Conservation (phyloP, 2,888 invertebrate genomes). For the Caradrina clavipalpis region DNA sequence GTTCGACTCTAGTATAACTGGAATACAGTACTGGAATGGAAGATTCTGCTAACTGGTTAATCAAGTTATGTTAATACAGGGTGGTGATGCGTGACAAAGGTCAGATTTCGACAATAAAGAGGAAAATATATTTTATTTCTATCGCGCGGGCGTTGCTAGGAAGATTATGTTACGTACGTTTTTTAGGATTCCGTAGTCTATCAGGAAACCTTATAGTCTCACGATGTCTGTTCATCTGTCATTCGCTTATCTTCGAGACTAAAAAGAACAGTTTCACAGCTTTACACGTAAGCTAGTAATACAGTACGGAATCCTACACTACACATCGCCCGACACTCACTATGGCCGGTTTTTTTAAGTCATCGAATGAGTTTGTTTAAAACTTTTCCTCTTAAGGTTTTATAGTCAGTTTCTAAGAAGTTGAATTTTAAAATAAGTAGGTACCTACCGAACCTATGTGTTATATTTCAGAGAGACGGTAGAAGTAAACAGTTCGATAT, state of each 20-base stretch:
- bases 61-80: constrained; percentile 71
- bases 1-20: constrained; percentile 43
- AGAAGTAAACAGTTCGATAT: not conserved
- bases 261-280: too few relatives aligned
- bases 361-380: not conserved
- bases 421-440: not conserved
- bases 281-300: too few relatives aligned
- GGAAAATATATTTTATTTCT: constrained; percentile 29
- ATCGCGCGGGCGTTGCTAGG: constrained; percentile 22
- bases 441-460: not conserved
- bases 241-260: too few relatives aligned
- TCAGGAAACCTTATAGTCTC: too few relatives aligned
- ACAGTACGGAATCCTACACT: too few relatives aligned
- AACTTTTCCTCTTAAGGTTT: not conserved
- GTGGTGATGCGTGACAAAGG: constrained; percentile 62
- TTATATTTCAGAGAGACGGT: not conserved
- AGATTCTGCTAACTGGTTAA: constrained; percentile 69
- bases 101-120: constrained; percentile 59
- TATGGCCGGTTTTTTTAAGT: constrained; percentile 13
- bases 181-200: too few relatives aligned
- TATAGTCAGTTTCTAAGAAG: not conserved
- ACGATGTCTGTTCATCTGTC: too few relatives aligned
- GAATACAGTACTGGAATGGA: constrained; percentile 55
- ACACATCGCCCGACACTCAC: too few relatives aligned
- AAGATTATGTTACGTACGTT: not conserved